A percentile compares a stretch with the other conserved stretches of the same genome.
Evolutionary conservation across 2,888 invertebrate genomes (phyloP).

Genomic region (Noctua janthe): DNA sequence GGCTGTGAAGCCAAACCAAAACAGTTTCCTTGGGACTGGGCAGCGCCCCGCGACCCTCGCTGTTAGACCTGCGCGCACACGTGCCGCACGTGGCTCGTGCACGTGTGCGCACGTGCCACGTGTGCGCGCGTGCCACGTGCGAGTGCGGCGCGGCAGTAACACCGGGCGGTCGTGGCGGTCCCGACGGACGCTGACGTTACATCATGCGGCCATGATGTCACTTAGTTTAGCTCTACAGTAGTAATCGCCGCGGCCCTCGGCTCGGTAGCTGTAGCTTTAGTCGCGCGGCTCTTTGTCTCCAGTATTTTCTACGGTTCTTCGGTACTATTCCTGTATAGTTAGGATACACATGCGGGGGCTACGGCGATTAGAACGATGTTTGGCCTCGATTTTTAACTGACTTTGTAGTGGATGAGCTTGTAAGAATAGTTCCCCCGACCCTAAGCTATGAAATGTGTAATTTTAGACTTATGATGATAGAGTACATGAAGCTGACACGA

Average conservation of each 20-base stretch:
- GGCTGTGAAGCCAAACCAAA: slow-evolving; percentile 88
- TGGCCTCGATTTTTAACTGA: slow-evolving; percentile 89
- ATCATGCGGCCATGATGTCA: slow-evolving; percentile 90
- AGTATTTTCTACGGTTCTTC: slow-evolving; percentile 54
- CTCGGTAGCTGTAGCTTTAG: slow-evolving; percentile 28
- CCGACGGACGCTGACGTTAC: slow-evolving; percentile 81
- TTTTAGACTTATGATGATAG: slow-evolving; percentile 74
- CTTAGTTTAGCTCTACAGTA: slow-evolving; percentile 80
- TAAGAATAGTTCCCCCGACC: slow-evolving; percentile 78
- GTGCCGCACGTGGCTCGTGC: neutral
- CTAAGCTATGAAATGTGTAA: slow-evolving; percentile 89
- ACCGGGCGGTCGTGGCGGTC: slow-evolving; percentile 71
- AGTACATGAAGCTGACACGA: slow-evolving; percentile 67
- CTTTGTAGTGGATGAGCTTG: slow-evolving; percentile 75
- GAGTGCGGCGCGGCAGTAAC: slow-evolving; percentile 1
- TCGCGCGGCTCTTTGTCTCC: slow-evolving; percentile 49
- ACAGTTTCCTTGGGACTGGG: slow-evolving; percentile 76
- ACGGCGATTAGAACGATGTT: slow-evolving; percentile 82
- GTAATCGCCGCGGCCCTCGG: slow-evolving; percentile 80
- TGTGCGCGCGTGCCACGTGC: neutral
- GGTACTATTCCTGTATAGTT: slow-evolving; percentile 54
- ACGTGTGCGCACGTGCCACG: neutral
- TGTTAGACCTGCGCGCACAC: slow-evolving; percentile 9
- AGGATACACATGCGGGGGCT: slow-evolving; percentile 66
- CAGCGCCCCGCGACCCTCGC: slow-evolving; percentile 65